These are phyloP conservation scores for Gambelia wislizenii DNA, from an alignment of 2,797 vertebrate species.

Conservation along the genomic window DNA sequence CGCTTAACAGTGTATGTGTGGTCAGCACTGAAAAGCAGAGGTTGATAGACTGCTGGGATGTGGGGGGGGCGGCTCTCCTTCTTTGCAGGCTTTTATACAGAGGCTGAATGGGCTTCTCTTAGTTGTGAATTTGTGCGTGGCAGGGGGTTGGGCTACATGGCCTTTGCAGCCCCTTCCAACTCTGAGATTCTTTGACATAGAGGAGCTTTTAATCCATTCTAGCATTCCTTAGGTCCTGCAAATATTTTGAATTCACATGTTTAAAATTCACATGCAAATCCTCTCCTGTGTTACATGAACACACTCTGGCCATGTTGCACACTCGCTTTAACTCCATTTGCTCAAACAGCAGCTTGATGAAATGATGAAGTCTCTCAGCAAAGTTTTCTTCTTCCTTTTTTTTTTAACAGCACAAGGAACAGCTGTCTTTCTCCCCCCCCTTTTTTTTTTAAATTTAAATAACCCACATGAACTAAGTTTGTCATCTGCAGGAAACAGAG, in stretches of 20 bases:
- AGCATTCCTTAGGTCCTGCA: neutral
- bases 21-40: no score
- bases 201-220: neutral
- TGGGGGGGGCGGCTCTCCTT: no score
- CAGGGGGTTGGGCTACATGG: no score
- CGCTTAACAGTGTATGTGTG: no score
- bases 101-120: no score
- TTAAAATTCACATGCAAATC: neutral
- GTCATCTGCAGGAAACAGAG: slow-evolving; percentile 2
- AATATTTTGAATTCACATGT: neutral
- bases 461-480: slow-evolving; percentile 36
- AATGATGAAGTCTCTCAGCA: neutral
- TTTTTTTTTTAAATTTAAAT: neutral
- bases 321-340: slow-evolving; percentile 13
- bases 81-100: no score
- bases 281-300: neutral
- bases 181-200: no score
- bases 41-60: no score
- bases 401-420: slow-evolving; percentile 23
- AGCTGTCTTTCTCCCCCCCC: slow-evolving; percentile 12
- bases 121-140: no score
- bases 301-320: slow-evolving; percentile 4
- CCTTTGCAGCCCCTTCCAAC: no score
- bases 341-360: neutral
- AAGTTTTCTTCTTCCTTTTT: slow-evolving; percentile 24